Base-by-base conservation (phyloP, 92 coral and sea anemone genomes). In the Virgularia gustaviana region DNA sequence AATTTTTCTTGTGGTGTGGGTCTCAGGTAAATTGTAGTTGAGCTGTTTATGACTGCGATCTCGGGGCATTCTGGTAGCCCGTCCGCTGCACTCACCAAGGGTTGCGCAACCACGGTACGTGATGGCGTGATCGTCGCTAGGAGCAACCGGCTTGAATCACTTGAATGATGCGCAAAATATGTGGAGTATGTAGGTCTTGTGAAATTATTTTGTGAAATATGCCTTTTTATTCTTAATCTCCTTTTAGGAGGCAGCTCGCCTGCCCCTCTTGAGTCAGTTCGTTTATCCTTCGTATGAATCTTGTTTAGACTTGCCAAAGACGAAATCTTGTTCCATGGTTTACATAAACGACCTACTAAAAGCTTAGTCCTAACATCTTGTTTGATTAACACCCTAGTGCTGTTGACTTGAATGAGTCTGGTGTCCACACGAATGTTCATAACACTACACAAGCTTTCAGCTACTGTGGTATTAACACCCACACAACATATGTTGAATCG, bases 11-110 rank as follows among this genome's bases (percentile, higher is more conserved):
- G 41, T 8, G 11, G 6, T 6, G 25, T 7, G 12, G 75, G 20
- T 45, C 41, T 34, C 15, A 45, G 31, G 38, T 47, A 15, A 39
- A 27, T 18, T 31, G 51, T 51, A 28, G 75, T 68, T 47, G 75
- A 68, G 47, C 61, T 19, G 36, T 68, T 38, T 36, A 68, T 54
- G 29, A 68, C 61, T n/a, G 54, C 75, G 55, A 28, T 68, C 16
- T 36, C 43, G 23, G 75, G 75, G 16, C 60, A 68, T n/a, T 3
- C 8, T 3, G 30, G 6, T 52, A 2, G 58, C 22, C 30, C 6
- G 22, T 15, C 10, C 31, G 58, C 1, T 11, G 3, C 5, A 1
- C 31, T 12, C 58, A 22, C 15, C 30, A 22, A 3, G 30, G 31
- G 7, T 52, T 28, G 5, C 58, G 58, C 28, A 2, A 52, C 58